Percentiles rank a stretch among this genome's conserved stretches.
Conservation (phyloP, 1,140 invertebrate species). For the Heliconius congener region DNA sequence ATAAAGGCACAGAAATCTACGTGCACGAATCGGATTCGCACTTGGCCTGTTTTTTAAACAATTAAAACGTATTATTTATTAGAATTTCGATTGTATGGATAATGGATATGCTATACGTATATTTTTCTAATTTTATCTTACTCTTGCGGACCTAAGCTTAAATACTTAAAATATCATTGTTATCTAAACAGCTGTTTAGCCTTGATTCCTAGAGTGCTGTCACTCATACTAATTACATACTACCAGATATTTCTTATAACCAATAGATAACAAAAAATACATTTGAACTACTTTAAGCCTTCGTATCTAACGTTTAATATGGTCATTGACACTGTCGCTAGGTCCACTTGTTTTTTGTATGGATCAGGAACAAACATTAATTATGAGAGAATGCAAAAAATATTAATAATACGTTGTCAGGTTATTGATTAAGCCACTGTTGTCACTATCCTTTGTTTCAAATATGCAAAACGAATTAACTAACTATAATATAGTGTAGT, state of each 20-base stretch:
- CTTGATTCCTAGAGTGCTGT: not conserved
- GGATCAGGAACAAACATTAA: conserved; percentile 32
- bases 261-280: not conserved
- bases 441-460: conserved; percentile 14
- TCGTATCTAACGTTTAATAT: conserved; percentile 21
- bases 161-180: not conserved
- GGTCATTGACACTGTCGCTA: conserved; percentile 25
- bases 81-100: too few species aligned
- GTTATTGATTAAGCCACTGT: conserved; percentile 25
- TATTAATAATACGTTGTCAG: not conserved
- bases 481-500: not conserved
- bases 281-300: conserved; percentile 11
- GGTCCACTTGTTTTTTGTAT: conserved; percentile 19
- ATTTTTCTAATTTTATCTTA: too few species aligned
- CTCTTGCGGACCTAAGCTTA: not conserved
- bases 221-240: not conserved
- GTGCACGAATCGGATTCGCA: too few species aligned
- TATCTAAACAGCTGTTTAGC: not conserved
- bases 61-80: too few species aligned
- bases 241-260: not conserved
- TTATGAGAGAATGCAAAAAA: conserved; percentile 26
- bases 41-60: too few species aligned
- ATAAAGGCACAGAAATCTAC: too few species aligned
- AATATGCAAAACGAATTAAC: not conserved
- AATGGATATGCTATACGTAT: too few species aligned